Evolutionary conservation across 2,888 invertebrate species (phyloP).

Genomic region (Brenthis hecate): DNA sequence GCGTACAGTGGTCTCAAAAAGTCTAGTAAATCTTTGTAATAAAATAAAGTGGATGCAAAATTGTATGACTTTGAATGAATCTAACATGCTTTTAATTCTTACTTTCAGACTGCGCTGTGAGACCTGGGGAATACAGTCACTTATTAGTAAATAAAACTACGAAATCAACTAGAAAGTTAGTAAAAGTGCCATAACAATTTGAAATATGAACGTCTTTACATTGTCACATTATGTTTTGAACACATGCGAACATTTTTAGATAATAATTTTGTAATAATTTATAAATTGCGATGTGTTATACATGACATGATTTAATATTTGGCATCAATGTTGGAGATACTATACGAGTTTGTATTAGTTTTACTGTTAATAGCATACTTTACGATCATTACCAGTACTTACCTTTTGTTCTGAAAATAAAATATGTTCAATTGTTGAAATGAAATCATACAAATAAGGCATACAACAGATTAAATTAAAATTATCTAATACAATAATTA

Average conservation of each 20-base stretch:
- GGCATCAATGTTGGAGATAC: background rate
- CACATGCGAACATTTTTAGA: background rate
- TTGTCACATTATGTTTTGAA: background rate
- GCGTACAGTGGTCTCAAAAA: conserved; percentile 9
- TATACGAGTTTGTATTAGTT: background rate
- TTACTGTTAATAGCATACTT: background rate
- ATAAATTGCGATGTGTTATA: background rate
- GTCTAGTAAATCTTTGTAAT: conserved; percentile 15
- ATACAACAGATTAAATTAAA: too few species aligned
- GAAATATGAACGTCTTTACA: background rate
- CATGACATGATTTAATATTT: background rate
- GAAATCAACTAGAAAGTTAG: conserved; percentile 13
- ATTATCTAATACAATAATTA: too few species aligned
- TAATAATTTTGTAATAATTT: background rate
- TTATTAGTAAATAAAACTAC: conserved; percentile 56
- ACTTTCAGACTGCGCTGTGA: conserved; percentile 80
- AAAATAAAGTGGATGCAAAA: conserved; percentile 30
- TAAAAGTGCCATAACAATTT: conserved; percentile 6
- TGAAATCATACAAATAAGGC: too few species aligned
- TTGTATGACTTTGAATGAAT: conserved; percentile 33
- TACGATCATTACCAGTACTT: conserved; percentile 1
- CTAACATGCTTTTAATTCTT: conserved; percentile 72
- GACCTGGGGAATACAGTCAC: conserved; percentile 78
- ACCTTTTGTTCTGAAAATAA: conserved; percentile 10
- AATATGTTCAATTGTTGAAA: background rate